Evolutionary conservation across 2,797 vertebrate genomes (phyloP).

Genomic region (Chelon auratus): DNA sequence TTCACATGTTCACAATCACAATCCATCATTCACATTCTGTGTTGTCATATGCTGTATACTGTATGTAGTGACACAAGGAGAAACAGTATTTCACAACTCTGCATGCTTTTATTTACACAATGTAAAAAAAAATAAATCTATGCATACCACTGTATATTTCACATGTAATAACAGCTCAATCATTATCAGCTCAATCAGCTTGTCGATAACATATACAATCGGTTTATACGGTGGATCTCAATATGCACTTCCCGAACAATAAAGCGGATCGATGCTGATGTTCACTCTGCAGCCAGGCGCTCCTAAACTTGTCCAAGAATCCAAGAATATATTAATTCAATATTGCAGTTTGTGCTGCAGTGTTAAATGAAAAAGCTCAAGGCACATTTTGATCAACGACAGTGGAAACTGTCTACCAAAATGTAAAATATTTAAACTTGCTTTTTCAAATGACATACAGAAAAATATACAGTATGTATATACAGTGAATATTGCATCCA

Average conservation of each 20-base stretch:
- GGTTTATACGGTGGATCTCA: constrained; percentile 24
- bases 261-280: constrained; percentile 45
- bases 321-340: constrained; percentile 36
- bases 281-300: constrained; percentile 19
- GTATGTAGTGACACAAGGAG: no score
- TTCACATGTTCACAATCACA: no score
- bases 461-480: neutral
- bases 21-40: no score
- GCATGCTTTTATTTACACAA: no score
- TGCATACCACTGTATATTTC: constrained; percentile 10
- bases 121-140: no score
- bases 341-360: constrained; percentile 14
- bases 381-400: constrained; percentile 26
- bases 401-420: neutral
- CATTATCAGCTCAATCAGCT: constrained; percentile 28
- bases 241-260: constrained; percentile 47
- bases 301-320: constrained; percentile 16
- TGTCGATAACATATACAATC: constrained; percentile 27
- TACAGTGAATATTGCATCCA: neutral
- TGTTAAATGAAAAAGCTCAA: constrained; percentile 6
- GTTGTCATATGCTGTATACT: no score
- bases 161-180: constrained; percentile 26
- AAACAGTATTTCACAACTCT: no score
- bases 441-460: neutral
- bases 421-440: constrained; percentile 13